These are phyloP conservation scores for Dysmachus trigonus DNA, from an alignment of 2,888 invertebrate species.

Conservation along the genomic window DNA sequence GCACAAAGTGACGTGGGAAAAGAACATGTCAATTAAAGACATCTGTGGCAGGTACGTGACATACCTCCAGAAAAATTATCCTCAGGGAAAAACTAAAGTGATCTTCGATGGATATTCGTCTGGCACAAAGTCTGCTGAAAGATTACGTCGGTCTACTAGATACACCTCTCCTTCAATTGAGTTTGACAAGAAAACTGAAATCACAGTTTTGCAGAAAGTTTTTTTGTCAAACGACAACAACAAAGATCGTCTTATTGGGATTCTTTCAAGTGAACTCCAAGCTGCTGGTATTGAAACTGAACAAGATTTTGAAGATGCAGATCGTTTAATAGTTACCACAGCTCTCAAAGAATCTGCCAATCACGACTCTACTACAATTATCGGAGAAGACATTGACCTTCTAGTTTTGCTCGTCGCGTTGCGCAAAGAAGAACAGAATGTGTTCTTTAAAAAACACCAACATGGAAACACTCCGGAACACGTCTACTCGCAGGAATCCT, in stretches of 20 bases:
- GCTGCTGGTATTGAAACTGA: not conserved
- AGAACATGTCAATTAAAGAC: not conserved
- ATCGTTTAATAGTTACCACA: conserved; percentile 25
- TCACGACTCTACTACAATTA: not conserved
- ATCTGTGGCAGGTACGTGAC: not conserved
- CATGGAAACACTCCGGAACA: not conserved
- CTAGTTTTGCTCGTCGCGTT: conserved; percentile 34
- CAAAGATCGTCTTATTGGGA: conserved; percentile 6
- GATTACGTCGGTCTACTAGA: conserved; percentile 5
- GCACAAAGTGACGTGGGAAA: not conserved
- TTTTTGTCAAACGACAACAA: conserved; percentile 5
- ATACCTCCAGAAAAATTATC: not conserved
- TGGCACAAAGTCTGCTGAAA: not conserved
- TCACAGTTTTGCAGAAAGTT: not conserved
- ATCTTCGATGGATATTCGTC: conserved; percentile 21
- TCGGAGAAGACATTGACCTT: conserved; percentile 40
- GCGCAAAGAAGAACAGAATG: not conserved
- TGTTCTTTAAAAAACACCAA: conserved; percentile 29
- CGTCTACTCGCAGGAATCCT: conserved; percentile 15
- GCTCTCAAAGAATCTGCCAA: not conserved
- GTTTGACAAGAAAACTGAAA: not conserved
- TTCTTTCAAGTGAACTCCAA: not conserved
- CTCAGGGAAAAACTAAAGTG: not conserved
- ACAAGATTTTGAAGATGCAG: conserved; percentile 35
- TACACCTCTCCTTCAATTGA: conserved; percentile 6